Evolutionary conservation across 2,797 vertebrate species (phyloP), one percentile per base, ranked within the genome.

Genomic region (Erethizon dorsatum): DNA sequence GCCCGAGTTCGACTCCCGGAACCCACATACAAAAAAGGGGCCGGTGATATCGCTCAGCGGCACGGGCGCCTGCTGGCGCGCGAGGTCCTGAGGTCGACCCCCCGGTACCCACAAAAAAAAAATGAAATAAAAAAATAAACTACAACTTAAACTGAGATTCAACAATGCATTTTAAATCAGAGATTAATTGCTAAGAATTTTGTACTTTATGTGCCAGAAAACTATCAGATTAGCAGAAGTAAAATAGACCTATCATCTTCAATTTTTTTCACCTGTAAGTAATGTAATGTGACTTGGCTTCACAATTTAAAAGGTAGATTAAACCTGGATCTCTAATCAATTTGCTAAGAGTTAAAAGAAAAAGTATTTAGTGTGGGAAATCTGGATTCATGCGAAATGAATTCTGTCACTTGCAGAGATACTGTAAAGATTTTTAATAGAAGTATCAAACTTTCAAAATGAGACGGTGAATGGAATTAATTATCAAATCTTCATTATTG

Each of bases 271-370:
- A 45, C 7, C 52, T 59, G 5, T 90, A 52, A 52, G 8, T 41
- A 78, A 41, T 84, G 24, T 24, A 59, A 50, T 59, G 26, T 75
- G 65, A 75, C 26, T 52, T 80, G n/a, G 17, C 22, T 94, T 52
- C 80, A 18, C 47, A 83, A 33, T 63, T 87, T 92, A 92, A 91
- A 85, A 79, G 59, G 61, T 85, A 79, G 45, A 17, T 61, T 91
- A 89, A 82, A 56, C 59, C 45, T 54, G 45, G 24, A 18, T 61
- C 0, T 59, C 37, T 65, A 52, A 65, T 50, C 4, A 80, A n/a
- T 78, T n/a, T 57, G 14, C 20, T 65, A 41, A 17, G 5, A 77
- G 7, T 67, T 82, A 86, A 83, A 90, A 89, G 15, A 85, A 50
- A 41, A 56, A 28, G 14, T 63, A 4, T 80, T 73, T 80, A 61